phyloP scores from a whole-genome alignment of 2,888 invertebrate species.

The Mechanitis mazaeus region DNA sequence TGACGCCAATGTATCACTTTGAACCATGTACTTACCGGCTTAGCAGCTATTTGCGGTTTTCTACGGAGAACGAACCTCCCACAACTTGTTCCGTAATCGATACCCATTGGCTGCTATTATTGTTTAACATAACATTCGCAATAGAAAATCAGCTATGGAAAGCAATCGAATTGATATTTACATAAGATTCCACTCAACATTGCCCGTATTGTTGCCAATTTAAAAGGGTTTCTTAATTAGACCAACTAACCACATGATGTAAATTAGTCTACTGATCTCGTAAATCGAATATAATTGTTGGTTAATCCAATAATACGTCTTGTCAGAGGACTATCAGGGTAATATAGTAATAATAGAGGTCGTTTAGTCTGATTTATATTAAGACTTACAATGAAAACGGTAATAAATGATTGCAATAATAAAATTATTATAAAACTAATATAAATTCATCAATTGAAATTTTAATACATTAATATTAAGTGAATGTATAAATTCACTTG shows the following conservation, averaged over 20 bases:
- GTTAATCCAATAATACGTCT: conserved; percentile 11
- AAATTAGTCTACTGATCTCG: conserved; percentile 21
- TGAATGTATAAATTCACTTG: too few relatives aligned
- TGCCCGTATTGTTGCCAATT: conserved; percentile 19
- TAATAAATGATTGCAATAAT: too few relatives aligned
- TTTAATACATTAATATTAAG: too few relatives aligned
- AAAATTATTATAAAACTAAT: too few relatives aligned
- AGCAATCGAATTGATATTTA: conserved; percentile 23
- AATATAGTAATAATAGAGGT: neutral
- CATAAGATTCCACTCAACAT: conserved; percentile 15
- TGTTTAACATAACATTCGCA: conserved; percentile 25
- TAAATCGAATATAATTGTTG: conserved; percentile 15
- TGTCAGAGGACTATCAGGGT: conserved; percentile 9
- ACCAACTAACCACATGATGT: conserved; percentile 21
- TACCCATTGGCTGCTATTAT: conserved; percentile 23
- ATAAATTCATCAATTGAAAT: too few relatives aligned
- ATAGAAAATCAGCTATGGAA: conserved; percentile 26
- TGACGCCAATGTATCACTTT: conserved; percentile 32
- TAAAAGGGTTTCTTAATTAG: conserved; percentile 24
- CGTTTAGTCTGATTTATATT: too few relatives aligned
- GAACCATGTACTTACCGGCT: conserved; percentile 31
- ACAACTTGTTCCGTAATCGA: conserved; percentile 25
- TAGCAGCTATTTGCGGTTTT: conserved; percentile 31
- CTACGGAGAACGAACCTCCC: conserved; percentile 24
- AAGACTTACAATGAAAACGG: too few relatives aligned